These are phyloP conservation scores for Tor tambroides DNA, from an alignment of 2,113 vertebrate species.

Conservation along the genomic window DNA sequence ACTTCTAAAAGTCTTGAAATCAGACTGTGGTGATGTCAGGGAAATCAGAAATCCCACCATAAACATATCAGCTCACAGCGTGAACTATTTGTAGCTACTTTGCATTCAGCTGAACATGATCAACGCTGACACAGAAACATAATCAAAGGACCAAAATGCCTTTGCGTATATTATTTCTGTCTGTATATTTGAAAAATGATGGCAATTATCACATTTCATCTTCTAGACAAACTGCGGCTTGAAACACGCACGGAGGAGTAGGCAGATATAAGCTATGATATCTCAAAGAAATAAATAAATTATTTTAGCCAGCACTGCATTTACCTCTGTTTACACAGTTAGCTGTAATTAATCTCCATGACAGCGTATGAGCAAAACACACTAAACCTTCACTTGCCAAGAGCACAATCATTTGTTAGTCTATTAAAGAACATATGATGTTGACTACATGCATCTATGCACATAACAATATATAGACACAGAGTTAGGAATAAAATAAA, in stretches of 20 bases:
- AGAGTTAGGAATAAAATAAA: neutral
- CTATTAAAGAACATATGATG: constrained; percentile 1
- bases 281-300: constrained; percentile 4
- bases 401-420: constrained; percentile 16
- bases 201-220: constrained; percentile 37
- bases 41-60: neutral
- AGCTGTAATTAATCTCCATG: constrained; percentile 41
- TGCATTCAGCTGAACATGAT: constrained; percentile 18
- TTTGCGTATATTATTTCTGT: constrained; percentile 38
- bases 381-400: constrained; percentile 34
- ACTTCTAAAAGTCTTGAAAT: neutral
- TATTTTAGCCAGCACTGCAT: constrained; percentile 11
- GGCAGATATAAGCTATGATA: constrained; percentile 14
- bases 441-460: neutral
- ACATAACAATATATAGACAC: neutral
- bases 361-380: constrained; percentile 6
- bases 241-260: neutral
- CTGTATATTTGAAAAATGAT: constrained; percentile 29
- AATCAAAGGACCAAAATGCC: constrained; percentile 29
- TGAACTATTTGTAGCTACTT: constrained; percentile 5
- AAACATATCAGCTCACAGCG: constrained; percentile 4
- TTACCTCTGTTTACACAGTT: constrained; percentile 18
- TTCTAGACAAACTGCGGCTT: constrained; percentile 26
- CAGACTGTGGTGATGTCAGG: neutral
- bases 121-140: neutral